phyloP scores from a whole-genome alignment of 1,140 invertebrate species.

The Eriosoma lanigerum region DNA sequence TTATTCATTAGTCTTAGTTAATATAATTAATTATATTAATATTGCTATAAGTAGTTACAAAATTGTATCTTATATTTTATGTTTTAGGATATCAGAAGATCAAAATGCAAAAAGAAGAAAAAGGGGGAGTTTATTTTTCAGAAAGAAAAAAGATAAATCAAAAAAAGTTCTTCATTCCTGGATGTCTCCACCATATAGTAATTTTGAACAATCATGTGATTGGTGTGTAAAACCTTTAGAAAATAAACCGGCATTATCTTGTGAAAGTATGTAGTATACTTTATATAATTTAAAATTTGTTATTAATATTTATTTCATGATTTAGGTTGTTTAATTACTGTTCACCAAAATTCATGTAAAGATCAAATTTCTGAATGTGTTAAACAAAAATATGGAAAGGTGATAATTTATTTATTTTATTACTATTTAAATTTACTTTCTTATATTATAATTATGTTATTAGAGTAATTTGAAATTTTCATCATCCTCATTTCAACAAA shows the following conservation, averaged over 20 bases:
- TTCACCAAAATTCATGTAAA: conserved; percentile 83
- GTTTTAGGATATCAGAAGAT: conserved; percentile 72
- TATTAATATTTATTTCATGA: conserved; percentile 52
- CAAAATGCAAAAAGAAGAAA: conserved; percentile 82
- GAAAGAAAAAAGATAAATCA: conserved; percentile 81
- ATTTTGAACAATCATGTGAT: conserved; percentile 68
- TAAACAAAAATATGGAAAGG: conserved; percentile 49
- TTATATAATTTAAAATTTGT: background rate
- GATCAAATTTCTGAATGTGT: conserved; percentile 67
- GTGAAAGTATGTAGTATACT: conserved; percentile 67
- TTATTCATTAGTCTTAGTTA: conserved; percentile 52
- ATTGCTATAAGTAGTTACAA: background rate
- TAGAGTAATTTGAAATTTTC: conserved; percentile 49
- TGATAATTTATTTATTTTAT: no score
- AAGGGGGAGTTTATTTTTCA: conserved; percentile 83
- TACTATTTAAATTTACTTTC: background rate
- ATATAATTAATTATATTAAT: background rate
- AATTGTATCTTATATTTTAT: background rate
- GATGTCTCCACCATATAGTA: conserved; percentile 71
- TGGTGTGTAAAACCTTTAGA: conserved; percentile 77
- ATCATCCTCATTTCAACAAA: conserved; percentile 45
- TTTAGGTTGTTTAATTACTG: conserved; percentile 77
- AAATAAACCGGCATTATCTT: conserved; percentile 74
- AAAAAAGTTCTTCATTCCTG: conserved; percentile 76
- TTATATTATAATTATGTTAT: background rate